These are phyloP conservation scores for Leptatherina wallacei DNA, from an alignment of 2,797 vertebrate species.

Conservation along the genomic window DNA sequence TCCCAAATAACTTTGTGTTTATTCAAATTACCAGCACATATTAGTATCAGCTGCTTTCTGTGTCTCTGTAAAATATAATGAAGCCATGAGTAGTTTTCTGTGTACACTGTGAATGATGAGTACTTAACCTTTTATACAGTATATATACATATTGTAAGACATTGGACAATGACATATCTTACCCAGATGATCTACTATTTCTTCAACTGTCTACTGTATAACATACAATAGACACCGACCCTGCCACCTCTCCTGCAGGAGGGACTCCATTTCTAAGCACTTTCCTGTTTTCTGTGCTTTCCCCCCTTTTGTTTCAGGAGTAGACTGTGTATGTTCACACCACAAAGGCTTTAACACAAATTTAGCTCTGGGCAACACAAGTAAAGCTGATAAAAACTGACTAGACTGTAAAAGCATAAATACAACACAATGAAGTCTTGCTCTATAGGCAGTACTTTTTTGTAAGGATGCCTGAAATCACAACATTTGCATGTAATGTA, in stretches of 20 bases:
- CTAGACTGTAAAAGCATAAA: constrained; percentile 6
- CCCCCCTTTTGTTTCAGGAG: neutral
- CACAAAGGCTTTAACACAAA: constrained; percentile 17
- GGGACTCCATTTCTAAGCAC: neutral
- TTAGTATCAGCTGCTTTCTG: constrained; percentile 6
- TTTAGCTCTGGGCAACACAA: constrained; percentile 2
- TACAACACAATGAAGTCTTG: constrained; percentile 29
- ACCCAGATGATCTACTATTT: neutral
- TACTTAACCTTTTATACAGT: neutral
- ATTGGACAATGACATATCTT: neutral
- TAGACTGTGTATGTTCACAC: neutral
- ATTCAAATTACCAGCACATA: neutral
- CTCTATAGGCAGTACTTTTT: constrained; percentile 20
- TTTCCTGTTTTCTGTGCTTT: neutral
- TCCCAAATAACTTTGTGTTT: neutral
- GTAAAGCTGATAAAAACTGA: constrained; percentile 1
- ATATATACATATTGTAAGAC: constrained; percentile 11
- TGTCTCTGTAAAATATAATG: constrained; percentile 19
- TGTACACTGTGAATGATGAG: constrained; percentile 11
- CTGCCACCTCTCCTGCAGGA: neutral
- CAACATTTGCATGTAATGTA: constrained; percentile 60
- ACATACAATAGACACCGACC: neutral
- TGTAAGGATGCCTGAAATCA: constrained; percentile 52
- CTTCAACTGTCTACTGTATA: neutral
- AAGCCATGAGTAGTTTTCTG: constrained; percentile 19